phyloP scores from a whole-genome alignment of 2,797 vertebrate genomes.

The Esox lucius region DNA sequence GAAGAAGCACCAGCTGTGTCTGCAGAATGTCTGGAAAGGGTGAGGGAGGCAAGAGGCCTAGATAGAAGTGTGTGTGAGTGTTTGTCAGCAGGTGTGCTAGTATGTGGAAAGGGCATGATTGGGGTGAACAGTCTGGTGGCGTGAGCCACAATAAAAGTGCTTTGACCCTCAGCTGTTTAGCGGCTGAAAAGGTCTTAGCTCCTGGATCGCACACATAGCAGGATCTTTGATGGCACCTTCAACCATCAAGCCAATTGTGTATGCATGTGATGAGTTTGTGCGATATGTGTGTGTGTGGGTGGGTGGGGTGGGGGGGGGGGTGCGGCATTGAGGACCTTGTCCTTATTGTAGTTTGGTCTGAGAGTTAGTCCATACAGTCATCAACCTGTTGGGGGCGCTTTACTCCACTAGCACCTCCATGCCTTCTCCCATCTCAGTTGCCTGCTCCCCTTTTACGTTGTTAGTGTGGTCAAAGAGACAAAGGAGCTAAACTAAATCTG shows the following conservation, averaged over 20 bases:
- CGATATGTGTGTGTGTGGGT: slow-evolving; percentile 33
- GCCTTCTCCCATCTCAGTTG: neutral
- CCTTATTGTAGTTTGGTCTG: neutral
- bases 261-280: slow-evolving; percentile 21
- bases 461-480: slow-evolving; percentile 56
- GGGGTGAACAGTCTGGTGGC: slow-evolving; percentile 42
- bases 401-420: neutral
- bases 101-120: slow-evolving; percentile 21
- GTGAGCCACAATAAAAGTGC: slow-evolving; percentile 66
- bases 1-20: slow-evolving; percentile 63
- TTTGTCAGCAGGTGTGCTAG: slow-evolving; percentile 25
- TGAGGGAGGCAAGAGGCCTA: neutral
- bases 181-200: slow-evolving; percentile 67
- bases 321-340: neutral
- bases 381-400: neutral
- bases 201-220: slow-evolving; percentile 49
- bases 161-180: slow-evolving; percentile 65
- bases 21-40: slow-evolving; percentile 20
- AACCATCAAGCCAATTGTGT: slow-evolving; percentile 10
- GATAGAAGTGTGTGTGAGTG: slow-evolving; percentile 9
- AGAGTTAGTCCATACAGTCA: neutral
- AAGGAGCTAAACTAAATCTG: slow-evolving; percentile 65
- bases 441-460: slow-evolving; percentile 43
- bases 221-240: slow-evolving; percentile 28
- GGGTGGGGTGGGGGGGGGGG: slow-evolving; percentile 24